Percentiles rank a stretch among this genome's conserved stretches.
Evolutionary conservation across 2,888 invertebrate genomes (phyloP).

Genomic region (Cryptops parisi): DNA sequence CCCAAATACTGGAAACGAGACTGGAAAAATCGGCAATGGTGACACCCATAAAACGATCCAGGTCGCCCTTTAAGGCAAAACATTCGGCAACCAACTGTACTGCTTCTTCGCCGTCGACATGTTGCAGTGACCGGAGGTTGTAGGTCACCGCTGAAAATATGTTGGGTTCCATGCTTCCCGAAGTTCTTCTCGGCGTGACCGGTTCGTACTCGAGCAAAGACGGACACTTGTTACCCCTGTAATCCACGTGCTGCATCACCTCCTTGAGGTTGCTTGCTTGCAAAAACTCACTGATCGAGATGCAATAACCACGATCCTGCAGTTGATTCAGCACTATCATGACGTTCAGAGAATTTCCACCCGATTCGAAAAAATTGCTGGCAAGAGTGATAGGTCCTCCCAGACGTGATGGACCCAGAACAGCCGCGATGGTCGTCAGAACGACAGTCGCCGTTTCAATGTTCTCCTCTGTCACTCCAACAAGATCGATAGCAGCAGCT

Average conservation of each 20-base stretch:
- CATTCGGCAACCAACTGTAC: constrained; percentile 65
- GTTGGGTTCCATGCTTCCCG: neutral
- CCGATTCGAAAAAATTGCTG: constrained; percentile 67
- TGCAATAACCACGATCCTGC: constrained; percentile 57
- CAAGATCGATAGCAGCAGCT: constrained; percentile 42
- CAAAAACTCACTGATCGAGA: constrained; percentile 70
- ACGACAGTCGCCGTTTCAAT: constrained; percentile 49
- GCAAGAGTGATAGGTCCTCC: constrained; percentile 42
- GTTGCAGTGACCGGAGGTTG: neutral
- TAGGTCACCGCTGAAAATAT: too few relatives aligned
- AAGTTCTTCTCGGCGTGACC: neutral
- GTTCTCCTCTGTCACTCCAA: constrained; percentile 43
- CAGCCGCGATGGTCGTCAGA: constrained; percentile 54
- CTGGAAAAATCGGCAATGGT: constrained; percentile 50
- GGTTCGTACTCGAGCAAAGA: neutral
- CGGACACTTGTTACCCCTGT: neutral
- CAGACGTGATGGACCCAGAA: neutral
- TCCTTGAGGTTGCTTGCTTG: neutral
- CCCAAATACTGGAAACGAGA: constrained; percentile 54
- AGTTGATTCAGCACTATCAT: constrained; percentile 63
- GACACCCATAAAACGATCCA: constrained; percentile 63
- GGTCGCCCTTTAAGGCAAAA: constrained; percentile 70
- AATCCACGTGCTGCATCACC: neutral
- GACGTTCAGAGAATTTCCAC: constrained; percentile 75
- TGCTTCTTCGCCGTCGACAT: neutral